These are phyloP conservation scores for Dolichotis patagonum DNA, from an alignment of 2,113 vertebrate genomes.

Conservation along the genomic window DNA sequence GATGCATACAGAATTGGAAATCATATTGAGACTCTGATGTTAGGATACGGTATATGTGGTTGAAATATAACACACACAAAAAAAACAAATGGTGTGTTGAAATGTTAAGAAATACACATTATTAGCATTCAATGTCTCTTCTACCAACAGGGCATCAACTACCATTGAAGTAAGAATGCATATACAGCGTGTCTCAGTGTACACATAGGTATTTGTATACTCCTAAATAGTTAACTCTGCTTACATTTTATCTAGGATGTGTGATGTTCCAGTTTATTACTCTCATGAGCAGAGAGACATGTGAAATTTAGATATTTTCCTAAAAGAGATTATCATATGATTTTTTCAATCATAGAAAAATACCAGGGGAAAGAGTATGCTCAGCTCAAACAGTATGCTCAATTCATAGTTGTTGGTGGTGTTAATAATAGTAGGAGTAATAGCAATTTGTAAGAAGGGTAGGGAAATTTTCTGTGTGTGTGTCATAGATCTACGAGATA, in stretches of 20 bases:
- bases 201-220: neutral
- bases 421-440: neutral
- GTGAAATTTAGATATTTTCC: neutral
- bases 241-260: neutral
- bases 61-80: neutral
- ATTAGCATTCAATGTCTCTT: neutral
- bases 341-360: neutral
- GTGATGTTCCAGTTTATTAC: neutral
- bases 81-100: neutral
- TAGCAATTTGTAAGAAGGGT: neutral
- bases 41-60: neutral
- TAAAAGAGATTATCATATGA: neutral
- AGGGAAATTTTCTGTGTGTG: neutral
- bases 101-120: neutral
- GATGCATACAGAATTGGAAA: neutral
- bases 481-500: neutral
- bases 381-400: neutral
- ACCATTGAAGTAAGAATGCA: neutral
- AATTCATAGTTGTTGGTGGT: neutral
- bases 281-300: neutral
- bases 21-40: no score
- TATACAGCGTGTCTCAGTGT: neutral
- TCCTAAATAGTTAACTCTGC: neutral
- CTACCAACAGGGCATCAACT: neutral
- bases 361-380: neutral